These are phyloP conservation scores for Maniola hyperantus DNA, from an alignment of 2,888 invertebrate species.

Conservation along the genomic window DNA sequence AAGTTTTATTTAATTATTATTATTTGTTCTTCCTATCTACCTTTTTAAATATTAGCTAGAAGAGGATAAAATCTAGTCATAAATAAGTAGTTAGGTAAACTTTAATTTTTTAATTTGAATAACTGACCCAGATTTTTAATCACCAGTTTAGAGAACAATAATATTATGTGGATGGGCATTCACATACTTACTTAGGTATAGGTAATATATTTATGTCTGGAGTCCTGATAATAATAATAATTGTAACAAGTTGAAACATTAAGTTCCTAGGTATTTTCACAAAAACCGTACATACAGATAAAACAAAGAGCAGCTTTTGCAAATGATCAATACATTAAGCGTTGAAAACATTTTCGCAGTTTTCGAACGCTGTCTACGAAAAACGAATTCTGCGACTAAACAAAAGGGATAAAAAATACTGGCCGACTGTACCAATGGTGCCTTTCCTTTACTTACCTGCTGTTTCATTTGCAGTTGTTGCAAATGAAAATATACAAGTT, in stretches of 20 bases:
- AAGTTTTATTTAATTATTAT: not conserved
- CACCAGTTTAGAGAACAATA: too few relatives aligned
- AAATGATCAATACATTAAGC: slow-evolving; percentile 19
- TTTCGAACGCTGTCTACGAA: slow-evolving; percentile 17
- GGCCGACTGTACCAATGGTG: slow-evolving; percentile 9
- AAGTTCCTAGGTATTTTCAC: not conserved
- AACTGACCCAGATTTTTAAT: too few relatives aligned
- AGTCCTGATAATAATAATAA: too few relatives aligned
- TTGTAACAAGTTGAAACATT: too few relatives aligned
- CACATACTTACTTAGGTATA: too few relatives aligned
- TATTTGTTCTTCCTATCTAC: too few relatives aligned
- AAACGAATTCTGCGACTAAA: slow-evolving; percentile 3
- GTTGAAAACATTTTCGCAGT: slow-evolving; percentile 10
- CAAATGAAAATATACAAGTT: slow-evolving; percentile 17
- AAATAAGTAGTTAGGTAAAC: too few relatives aligned
- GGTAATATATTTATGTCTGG: too few relatives aligned
- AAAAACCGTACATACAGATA: not conserved
- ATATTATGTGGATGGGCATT: too few relatives aligned
- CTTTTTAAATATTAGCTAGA: too few relatives aligned
- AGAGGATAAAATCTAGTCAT: too few relatives aligned
- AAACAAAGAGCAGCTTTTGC: slow-evolving; percentile 3
- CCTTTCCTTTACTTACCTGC: slow-evolving; percentile 17
- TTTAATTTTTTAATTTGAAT: too few relatives aligned
- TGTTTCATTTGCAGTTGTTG: slow-evolving; percentile 8
- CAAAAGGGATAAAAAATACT: slow-evolving; percentile 13